Percentiles rank a stretch among this genome's conserved stretches.
Evolutionary conservation across 2,113 vertebrate species (phyloP).

Genomic region (Eptesicus fuscus): DNA sequence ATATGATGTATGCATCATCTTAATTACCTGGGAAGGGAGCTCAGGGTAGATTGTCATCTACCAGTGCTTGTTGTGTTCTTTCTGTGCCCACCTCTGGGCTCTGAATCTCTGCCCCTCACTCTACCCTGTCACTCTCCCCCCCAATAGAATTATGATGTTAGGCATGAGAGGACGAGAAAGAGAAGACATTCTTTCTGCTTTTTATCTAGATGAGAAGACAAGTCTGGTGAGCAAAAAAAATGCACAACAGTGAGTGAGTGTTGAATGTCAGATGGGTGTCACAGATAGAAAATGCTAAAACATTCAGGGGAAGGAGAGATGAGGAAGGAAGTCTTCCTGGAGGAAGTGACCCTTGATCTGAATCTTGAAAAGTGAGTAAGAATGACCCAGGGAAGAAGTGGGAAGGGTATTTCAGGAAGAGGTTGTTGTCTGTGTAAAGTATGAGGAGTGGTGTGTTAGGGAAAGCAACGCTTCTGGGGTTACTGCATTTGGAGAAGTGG

Average conservation of each 20-base stretch:
- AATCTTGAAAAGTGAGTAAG: neutral
- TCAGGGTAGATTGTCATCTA: neutral
- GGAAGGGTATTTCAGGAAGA: neutral
- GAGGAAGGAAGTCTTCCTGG: neutral
- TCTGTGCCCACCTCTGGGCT: neutral
- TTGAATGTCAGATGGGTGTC: neutral
- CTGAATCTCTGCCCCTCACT: neutral
- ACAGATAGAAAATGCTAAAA: neutral
- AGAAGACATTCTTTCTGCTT: neutral
- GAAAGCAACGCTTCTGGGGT: no score
- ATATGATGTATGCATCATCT: neutral
- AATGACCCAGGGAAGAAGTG: neutral
- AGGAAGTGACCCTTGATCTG: neutral
- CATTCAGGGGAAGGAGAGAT: neutral
- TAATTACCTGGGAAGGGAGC: neutral
- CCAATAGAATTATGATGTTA: neutral
- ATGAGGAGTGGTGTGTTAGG: neutral
- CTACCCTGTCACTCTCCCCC: neutral
- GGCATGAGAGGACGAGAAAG: neutral
- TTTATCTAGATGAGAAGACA: neutral
- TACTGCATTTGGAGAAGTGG: no score
- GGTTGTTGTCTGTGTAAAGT: accelerated
- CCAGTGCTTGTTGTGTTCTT: neutral
- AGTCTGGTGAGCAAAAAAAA: neutral
- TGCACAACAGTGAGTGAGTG: neutral